Conservation (phyloP, 2,888 invertebrate genomes). For the Mayetiola destructor region DNA sequence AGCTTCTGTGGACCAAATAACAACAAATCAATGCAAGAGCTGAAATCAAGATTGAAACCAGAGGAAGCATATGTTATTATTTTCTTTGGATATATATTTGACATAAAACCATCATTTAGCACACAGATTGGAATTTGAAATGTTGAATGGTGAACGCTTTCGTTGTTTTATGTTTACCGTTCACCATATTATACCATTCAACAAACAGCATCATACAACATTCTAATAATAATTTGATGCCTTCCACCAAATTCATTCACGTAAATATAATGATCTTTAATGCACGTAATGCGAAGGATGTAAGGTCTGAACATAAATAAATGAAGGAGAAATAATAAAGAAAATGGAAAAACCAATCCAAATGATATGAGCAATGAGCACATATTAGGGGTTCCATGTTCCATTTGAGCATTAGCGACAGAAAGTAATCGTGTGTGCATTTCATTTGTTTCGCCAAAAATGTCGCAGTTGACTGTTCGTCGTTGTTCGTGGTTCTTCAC, state of each 20-base stretch:
- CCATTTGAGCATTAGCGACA: background rate
- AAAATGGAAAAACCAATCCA: too few relatives aligned
- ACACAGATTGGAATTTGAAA: too few relatives aligned
- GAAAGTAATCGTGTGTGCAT: slow-evolving; percentile 4
- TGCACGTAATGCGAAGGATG: slow-evolving; percentile 7
- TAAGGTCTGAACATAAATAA: background rate
- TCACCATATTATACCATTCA: too few relatives aligned
- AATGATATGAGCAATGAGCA: too few relatives aligned
- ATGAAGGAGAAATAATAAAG: too few relatives aligned
- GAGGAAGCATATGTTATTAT: slow-evolving; percentile 1
- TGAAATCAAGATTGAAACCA: slow-evolving; percentile 1
- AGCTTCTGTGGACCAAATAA: background rate
- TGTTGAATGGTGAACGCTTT: too few relatives aligned
- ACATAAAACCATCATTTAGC: slow-evolving; percentile 5
- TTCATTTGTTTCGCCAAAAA: background rate
- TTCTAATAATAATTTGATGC: too few relatives aligned
- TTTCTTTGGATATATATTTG: slow-evolving; percentile 12
- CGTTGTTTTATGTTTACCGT: too few relatives aligned
- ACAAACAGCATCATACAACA: too few relatives aligned
- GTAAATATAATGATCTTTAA: slow-evolving; percentile 12
- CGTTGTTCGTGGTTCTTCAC: too few relatives aligned
- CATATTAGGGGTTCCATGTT: background rate
- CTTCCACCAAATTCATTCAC: slow-evolving; percentile 1
- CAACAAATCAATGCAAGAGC: background rate
- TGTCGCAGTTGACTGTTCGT: too few relatives aligned